phyloP scores from a whole-genome alignment of 37 sponge, comb jelly and placozoan genomes.

The Oopsacas minuta region DNA sequence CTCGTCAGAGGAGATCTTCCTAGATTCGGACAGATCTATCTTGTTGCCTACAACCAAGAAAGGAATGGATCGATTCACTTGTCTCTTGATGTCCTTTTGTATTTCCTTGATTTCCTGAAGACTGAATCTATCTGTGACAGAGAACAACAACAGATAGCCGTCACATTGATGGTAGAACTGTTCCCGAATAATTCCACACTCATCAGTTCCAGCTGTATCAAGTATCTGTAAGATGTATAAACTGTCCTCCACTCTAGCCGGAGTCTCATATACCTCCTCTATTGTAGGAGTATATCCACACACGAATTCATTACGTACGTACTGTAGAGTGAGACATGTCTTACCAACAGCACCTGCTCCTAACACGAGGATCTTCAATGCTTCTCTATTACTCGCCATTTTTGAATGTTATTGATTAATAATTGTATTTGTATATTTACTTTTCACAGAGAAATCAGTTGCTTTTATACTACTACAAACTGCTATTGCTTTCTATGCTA shows the following conservation, averaged over 20 bases:
- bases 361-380: background rate
- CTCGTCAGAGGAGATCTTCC: constrained; percentile 17
- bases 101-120: background rate
- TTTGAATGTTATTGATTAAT: background rate
- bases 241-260: background rate
- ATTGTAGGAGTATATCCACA: background rate
- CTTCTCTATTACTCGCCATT: background rate
- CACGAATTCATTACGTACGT: background rate
- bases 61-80: background rate
- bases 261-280: background rate
- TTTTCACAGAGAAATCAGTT: background rate
- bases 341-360: background rate
- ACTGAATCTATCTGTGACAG: constrained; percentile 8
- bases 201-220: background rate
- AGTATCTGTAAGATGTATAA: background rate
- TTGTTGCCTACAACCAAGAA: constrained; percentile 1
- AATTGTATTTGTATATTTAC: background rate
- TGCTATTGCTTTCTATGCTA: no score
- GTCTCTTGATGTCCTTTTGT: background rate
- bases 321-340: constrained; percentile 3
- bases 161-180: constrained; percentile 14
- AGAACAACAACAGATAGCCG: background rate
- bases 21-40: background rate
- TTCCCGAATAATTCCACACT: background rate
- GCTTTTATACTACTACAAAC: background rate